phyloP scores from a whole-genome alignment of 2,113 vertebrate species.

The Halichoeres trimaculatus region DNA sequence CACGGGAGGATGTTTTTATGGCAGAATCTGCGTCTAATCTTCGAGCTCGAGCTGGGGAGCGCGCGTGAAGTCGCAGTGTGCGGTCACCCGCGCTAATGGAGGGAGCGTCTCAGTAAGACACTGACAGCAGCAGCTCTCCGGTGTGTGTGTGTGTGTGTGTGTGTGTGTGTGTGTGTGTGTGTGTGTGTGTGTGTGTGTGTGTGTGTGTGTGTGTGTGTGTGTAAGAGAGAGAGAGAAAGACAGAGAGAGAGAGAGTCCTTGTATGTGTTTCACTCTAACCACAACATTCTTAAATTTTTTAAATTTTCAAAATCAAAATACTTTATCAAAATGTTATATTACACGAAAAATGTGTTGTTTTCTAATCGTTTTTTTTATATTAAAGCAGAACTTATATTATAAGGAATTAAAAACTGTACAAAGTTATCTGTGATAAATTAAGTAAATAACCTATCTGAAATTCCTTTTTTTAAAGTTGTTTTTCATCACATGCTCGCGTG shows the following conservation, averaged over 20 bases:
- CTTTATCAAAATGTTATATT: constrained; percentile 41
- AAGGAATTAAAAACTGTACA: neutral
- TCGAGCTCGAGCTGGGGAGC: constrained; percentile 50
- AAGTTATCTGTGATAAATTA: neutral
- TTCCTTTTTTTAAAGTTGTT: neutral
- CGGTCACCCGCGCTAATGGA: constrained; percentile 69
- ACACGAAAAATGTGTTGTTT: constrained; percentile 3
- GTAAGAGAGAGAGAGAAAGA: too few relatives aligned
- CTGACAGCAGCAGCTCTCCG: constrained; percentile 54
- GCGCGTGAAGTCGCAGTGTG: constrained; percentile 50
- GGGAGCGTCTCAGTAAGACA: constrained; percentile 60
- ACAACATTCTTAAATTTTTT: constrained; percentile 18
- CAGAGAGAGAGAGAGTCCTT: too few relatives aligned
- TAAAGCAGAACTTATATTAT: constrained; percentile 23
- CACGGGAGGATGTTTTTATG: constrained; percentile 74
- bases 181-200: neutral
- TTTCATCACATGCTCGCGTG: neutral
- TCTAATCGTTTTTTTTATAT: too few relatives aligned
- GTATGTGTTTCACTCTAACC: too few relatives aligned
- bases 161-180: neutral
- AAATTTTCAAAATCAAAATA: constrained; percentile 16
- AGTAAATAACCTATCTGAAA: neutral
- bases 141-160: neutral
- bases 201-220: too few relatives aligned
- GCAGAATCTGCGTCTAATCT: constrained; percentile 77